Evolutionary conservation across 2,113 vertebrate species (phyloP), one percentile per base, ranked within the genome.

Genomic region (Pyxicephalus adspersus): DNA sequence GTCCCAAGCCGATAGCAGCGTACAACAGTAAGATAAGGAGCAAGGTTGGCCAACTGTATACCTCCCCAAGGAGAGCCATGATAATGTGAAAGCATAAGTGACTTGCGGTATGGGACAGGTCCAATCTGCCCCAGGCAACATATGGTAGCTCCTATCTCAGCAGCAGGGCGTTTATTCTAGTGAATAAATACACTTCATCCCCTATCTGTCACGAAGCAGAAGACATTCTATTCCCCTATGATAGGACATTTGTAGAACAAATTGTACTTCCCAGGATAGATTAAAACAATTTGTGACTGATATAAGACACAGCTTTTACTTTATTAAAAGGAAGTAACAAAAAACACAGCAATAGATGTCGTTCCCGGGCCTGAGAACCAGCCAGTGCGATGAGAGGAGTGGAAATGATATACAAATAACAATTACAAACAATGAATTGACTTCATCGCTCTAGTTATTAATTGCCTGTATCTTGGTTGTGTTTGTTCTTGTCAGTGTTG

Each of bases 241-340:
- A 66, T 45, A 31, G n/a, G 29, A 81, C 68, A 50, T 60, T 71
- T 64, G 45, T 26, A 64, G 79, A 28, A 81, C 60, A 74, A 63
- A 73, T 34, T 81, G 68, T 81, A 57, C 79, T 81, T 74, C 68
- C 68, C 79, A 73, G 58, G 79, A 74, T 31, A 74, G 26, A 55
- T 28, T 25, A 74, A 34, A 74, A 73, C 60, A 81, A 52, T 73
- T 81, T 74, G 45, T 17, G 60, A 38, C 60, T 22, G 19, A 64
- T 55, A 55, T 34, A 65, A 20, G 28, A 65, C 31, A 31, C 23
- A 71, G 50, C 54, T 78, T 72, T 74, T 55, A 5, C 22, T 79
- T 68, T 11, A 16, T 51, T 52, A 60, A 25, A 54, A 28, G 58
- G 9, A 79, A 45, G 20, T 52, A 71, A 20, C 55, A 58, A 31